Conservation (phyloP, 2,888 invertebrate species). For the Rhopalosiphum nymphaeae region DNA sequence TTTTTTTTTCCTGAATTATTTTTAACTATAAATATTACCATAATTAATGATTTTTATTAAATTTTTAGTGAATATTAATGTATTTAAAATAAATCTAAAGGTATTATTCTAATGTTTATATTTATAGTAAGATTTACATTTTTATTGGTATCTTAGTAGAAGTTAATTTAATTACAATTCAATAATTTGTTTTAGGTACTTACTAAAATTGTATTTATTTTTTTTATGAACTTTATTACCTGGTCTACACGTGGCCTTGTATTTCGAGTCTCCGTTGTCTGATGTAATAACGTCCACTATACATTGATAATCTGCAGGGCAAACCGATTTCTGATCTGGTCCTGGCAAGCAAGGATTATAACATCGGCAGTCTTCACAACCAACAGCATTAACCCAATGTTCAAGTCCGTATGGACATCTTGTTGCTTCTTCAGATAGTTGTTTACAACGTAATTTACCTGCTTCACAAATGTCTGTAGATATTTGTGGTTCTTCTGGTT, state of each 20-base stretch:
- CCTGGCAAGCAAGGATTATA: slow-evolving; percentile 78
- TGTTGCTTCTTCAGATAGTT: slow-evolving; percentile 73
- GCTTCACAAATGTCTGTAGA: slow-evolving; percentile 66
- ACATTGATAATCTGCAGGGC: slow-evolving; percentile 79
- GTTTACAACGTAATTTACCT: slow-evolving; percentile 73
- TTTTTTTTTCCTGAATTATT: neutral
- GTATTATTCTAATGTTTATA: neutral
- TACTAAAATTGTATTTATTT: slow-evolving; percentile 60
- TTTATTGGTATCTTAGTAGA: neutral
- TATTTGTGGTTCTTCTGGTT: slow-evolving; percentile 66
- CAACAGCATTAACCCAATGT: slow-evolving; percentile 74
- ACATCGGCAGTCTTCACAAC: slow-evolving; percentile 82
- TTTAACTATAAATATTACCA: neutral
- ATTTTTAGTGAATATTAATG: neutral
- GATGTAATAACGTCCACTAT: slow-evolving; percentile 74
- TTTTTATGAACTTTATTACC: slow-evolving; percentile 71
- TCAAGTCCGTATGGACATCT: slow-evolving; percentile 81
- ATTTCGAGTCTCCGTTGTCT: slow-evolving; percentile 70
- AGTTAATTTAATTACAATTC: neutral
- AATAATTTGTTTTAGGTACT: neutral
- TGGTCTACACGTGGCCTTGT: slow-evolving; percentile 77
- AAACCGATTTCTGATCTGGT: slow-evolving; percentile 72
- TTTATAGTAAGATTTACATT: neutral
- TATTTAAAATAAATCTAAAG: neutral
- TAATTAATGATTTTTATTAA: neutral